Evolutionary conservation across 2,113 vertebrate species (phyloP).

Genomic region (Cranoglanis bouderius): DNA sequence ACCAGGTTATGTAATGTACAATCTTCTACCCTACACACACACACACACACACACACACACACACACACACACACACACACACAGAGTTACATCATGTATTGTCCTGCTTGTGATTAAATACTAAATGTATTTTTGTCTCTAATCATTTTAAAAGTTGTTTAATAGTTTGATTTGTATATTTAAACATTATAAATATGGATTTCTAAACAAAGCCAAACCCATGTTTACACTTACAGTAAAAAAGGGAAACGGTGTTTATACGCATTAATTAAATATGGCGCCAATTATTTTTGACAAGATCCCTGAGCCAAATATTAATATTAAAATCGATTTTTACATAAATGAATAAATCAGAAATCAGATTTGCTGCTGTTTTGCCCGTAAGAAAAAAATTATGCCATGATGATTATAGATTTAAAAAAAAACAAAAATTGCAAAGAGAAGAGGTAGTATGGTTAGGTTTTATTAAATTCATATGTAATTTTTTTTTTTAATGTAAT

Average conservation of each 20-base stretch:
- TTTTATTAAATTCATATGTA: not conserved
- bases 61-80: not conserved
- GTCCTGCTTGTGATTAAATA: not conserved
- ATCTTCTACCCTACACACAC: not conserved
- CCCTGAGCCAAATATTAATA: not conserved
- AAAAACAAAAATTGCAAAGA: not conserved
- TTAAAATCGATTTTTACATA: not conserved
- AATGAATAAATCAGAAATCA: not conserved
- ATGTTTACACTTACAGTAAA: not conserved
- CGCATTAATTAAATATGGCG: not conserved
- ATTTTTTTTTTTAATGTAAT: no score
- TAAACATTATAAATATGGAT: not conserved
- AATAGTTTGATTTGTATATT: not conserved
- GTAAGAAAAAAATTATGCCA: not conserved
- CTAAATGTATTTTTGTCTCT: no score
- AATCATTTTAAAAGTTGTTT: not conserved
- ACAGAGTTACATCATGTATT: not conserved
- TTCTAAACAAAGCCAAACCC: not conserved
- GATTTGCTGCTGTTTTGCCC: not conserved
- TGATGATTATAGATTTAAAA: not conserved
- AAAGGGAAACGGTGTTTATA: not conserved
- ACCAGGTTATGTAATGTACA: not conserved
- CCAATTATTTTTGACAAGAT: not conserved
- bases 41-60: not conserved
- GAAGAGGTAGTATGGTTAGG: not conserved